A percentile compares a stretch with the other conserved stretches of the same genome.
Conservation (phyloP, 1,140 invertebrate genomes). For the Wiebesia pumilae region DNA sequence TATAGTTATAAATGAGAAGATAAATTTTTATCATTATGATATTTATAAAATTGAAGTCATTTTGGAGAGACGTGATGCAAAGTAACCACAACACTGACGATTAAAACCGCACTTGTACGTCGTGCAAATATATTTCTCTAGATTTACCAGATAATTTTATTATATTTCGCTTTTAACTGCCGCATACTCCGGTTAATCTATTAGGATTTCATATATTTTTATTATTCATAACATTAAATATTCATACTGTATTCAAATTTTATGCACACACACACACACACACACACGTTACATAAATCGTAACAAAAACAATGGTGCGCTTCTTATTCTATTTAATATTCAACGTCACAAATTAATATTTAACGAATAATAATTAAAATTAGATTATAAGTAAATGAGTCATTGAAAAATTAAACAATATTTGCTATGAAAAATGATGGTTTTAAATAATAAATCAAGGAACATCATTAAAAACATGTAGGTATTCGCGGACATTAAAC, state of each 20-base stretch:
- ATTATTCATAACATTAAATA: not conserved
- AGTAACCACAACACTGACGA: constrained; percentile 20
- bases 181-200: not conserved
- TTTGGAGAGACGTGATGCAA: constrained; percentile 12
- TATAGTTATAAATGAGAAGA: not conserved
- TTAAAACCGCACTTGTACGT: not conserved
- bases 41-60: constrained; percentile 32
- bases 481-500: not conserved
- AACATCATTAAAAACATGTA: not conserved
- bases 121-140: not conserved
- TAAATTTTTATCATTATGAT: not conserved
- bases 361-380: not conserved
- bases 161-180: constrained; percentile 11
- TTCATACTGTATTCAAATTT: not conserved
- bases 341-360: not conserved
- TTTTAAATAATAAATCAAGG: not conserved
- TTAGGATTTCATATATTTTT: not conserved
- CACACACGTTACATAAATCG: too few relatives aligned
- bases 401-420: not conserved
- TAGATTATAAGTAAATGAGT: not conserved
- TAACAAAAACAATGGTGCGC: too few relatives aligned
- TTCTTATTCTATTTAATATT: too few relatives aligned
- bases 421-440: not conserved
- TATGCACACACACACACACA: too few relatives aligned
- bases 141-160: not conserved